phyloP scores from a whole-genome alignment of 1,140 invertebrate species.

The Drosophila pruinosa region DNA sequence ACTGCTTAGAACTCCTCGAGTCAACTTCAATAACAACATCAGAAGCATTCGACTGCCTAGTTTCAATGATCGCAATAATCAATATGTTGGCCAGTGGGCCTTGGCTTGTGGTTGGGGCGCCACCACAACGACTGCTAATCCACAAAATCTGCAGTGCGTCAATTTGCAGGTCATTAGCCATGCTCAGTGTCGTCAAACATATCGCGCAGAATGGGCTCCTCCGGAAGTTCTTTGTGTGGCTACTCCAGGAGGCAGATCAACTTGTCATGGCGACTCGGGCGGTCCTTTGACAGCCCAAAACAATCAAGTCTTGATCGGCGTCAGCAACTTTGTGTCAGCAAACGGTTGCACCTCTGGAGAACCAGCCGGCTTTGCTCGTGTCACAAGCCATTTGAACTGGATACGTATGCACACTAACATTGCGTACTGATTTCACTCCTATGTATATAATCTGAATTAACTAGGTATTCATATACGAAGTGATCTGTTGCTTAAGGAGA shows the following conservation, averaged over 20 bases:
- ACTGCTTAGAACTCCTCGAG: conserved; percentile 48
- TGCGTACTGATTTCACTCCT: conserved; percentile 9
- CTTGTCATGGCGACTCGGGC: conserved; percentile 51
- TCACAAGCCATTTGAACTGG: conserved; percentile 49
- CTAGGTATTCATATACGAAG: too few species aligned
- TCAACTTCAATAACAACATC: conserved; percentile 34
- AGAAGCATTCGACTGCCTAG: conserved; percentile 37
- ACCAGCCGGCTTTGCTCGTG: conserved; percentile 50
- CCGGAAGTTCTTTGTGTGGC: conserved; percentile 47
- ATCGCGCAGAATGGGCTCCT: neutral
- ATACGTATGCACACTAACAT: conserved; percentile 46
- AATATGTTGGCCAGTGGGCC: conserved; percentile 37
- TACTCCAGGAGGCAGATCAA: conserved; percentile 39
- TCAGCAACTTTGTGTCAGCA: conserved; percentile 44
- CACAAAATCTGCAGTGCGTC: conserved; percentile 56
- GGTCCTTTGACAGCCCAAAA: conserved; percentile 45
- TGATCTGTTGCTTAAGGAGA: too few species aligned
- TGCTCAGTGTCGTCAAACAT: conserved; percentile 27
- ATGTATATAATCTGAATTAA: too few species aligned
- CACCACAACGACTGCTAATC: conserved; percentile 22
- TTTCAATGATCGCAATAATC: conserved; percentile 6
- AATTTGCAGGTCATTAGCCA: conserved; percentile 52
- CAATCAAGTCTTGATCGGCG: conserved; percentile 35
- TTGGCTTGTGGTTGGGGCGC: conserved; percentile 61
- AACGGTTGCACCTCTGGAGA: conserved; percentile 45